Evolutionary conservation across 2,113 vertebrate genomes (phyloP).

Genomic region (Chrysochloris asiatica): DNA sequence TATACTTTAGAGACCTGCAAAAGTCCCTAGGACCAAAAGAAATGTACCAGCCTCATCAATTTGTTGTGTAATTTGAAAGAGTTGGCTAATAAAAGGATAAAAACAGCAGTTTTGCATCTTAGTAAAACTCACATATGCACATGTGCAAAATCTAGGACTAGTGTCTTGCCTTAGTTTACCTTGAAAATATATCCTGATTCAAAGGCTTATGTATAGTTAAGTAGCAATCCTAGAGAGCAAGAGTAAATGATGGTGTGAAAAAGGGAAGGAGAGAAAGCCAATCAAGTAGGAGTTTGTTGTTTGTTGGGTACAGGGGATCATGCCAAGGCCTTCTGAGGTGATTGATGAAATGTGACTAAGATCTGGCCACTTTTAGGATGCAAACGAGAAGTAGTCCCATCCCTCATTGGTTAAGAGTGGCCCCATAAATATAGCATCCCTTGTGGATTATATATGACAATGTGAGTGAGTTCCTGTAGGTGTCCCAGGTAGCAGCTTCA

Average conservation of each 20-base stretch:
- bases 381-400: background rate
- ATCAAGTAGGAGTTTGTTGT: background rate
- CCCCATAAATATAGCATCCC: background rate
- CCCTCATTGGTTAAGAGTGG: background rate
- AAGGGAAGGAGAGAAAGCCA: constrained; percentile 9
- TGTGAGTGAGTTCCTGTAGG: background rate
- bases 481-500: background rate
- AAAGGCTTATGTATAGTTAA: background rate
- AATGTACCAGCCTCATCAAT: background rate
- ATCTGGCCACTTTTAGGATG: background rate
- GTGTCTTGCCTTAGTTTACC: background rate
- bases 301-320: background rate
- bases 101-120: background rate
- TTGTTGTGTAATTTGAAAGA: constrained; percentile 20
- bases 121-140: background rate
- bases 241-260: background rate
- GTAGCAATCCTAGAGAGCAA: background rate
- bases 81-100: background rate
- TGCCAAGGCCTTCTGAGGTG: background rate
- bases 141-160: background rate
- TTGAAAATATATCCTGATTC: background rate
- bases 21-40: constrained; percentile 38
- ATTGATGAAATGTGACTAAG: background rate
- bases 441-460: background rate
- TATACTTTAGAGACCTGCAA: background rate